A percentile compares a stretch with the other conserved stretches of the same genome.
phyloP scores from a whole-genome alignment of 92 coral and sea anemone species.

The Metridium senile region DNA sequence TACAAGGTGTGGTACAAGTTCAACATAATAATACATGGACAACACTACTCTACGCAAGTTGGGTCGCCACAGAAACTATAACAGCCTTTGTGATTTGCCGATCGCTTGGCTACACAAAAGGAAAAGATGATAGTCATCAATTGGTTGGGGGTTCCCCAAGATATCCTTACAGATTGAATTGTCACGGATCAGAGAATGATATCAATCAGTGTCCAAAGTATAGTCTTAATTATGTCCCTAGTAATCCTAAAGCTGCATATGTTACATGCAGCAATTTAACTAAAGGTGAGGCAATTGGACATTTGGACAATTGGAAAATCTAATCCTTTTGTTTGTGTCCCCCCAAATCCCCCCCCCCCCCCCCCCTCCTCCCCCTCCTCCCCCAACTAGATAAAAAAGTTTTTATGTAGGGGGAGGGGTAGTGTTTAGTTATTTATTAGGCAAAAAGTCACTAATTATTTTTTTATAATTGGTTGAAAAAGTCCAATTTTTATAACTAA shows the following conservation, averaged over 20 bases:
- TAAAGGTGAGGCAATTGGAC: not conserved
- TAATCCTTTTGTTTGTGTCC: too few species aligned
- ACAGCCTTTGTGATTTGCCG: not conserved
- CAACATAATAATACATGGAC: not conserved
- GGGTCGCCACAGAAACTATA: not conserved
- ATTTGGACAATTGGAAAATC: too few species aligned
- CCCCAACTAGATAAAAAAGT: too few species aligned
- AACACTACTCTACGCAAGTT: not conserved
- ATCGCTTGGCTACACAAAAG: not conserved
- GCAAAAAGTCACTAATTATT: too few species aligned
- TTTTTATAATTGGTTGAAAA: too few species aligned
- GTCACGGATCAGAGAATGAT: not conserved
- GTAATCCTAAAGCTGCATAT: not conserved
- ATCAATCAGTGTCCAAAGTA: not conserved
- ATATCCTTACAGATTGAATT: not conserved
- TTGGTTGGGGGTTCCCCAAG: not conserved
- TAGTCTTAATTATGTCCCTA: not conserved
- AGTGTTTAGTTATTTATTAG: too few species aligned
- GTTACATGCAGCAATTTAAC: not conserved
- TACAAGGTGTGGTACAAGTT: not conserved
- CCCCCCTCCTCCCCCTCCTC: too few species aligned
- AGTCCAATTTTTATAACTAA: too few species aligned
- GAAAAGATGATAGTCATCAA: not conserved
- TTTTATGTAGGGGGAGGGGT: too few species aligned
- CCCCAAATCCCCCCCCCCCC: too few species aligned